phyloP scores from a whole-genome alignment of 2,113 vertebrate genomes.

The Scomber colias region DNA sequence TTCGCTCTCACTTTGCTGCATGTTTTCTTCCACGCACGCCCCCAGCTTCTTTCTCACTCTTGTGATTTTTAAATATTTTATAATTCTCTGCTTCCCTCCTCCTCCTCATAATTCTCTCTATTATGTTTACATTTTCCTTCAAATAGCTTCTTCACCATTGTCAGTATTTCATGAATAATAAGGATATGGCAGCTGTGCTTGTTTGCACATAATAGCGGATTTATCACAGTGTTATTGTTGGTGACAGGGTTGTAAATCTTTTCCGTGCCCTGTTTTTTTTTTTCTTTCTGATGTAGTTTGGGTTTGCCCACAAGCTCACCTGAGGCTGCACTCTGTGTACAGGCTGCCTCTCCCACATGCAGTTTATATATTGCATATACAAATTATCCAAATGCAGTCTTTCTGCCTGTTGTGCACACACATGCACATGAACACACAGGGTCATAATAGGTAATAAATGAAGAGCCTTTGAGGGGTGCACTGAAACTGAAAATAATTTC shows the following conservation, averaged over 20 bases:
- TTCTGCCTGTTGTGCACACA: slow-evolving; percentile 10
- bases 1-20: slow-evolving; percentile 68
- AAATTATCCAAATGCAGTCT: slow-evolving; percentile 35
- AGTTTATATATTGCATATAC: slow-evolving; percentile 28
- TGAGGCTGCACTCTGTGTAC: slow-evolving; percentile 36
- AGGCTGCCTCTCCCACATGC: background rate
- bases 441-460: slow-evolving; percentile 71
- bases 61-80: slow-evolving; percentile 80
- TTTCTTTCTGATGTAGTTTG: slow-evolving; percentile 21
- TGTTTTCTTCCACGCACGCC: slow-evolving; percentile 57
- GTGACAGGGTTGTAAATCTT: slow-evolving; percentile 61
- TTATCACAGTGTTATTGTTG: slow-evolving; percentile 40
- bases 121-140: slow-evolving; percentile 72
- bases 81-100: slow-evolving; percentile 66
- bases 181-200: slow-evolving; percentile 31
- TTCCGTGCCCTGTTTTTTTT: slow-evolving; percentile 22
- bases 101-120: slow-evolving; percentile 65
- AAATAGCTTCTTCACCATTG: slow-evolving; percentile 58
- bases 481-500: slow-evolving; percentile 81
- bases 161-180: slow-evolving; percentile 70
- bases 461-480: slow-evolving; percentile 65
- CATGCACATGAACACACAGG: slow-evolving; percentile 10
- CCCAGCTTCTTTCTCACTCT: slow-evolving; percentile 58
- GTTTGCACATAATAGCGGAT: slow-evolving; percentile 41
- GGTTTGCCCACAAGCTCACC: slow-evolving; percentile 56